phyloP scores from a whole-genome alignment of 2,888 invertebrate species.

The Lasioglossum leucozonium region DNA sequence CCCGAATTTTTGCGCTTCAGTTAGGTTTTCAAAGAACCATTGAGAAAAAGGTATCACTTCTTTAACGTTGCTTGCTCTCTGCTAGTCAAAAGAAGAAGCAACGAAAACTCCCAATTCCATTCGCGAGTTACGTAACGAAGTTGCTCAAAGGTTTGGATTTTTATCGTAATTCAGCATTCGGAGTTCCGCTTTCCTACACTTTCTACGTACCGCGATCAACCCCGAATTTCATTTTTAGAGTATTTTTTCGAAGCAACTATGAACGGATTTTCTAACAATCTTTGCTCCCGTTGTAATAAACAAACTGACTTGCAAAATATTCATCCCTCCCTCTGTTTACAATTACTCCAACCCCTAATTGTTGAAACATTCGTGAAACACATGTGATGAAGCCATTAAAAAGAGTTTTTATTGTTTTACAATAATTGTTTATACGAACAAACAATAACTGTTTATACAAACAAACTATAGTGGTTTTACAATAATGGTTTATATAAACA shows the following conservation, averaged over 20 bases:
- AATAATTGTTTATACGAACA: too few relatives aligned
- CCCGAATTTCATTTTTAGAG: background rate
- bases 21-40: background rate
- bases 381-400: background rate
- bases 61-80: background rate
- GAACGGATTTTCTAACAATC: background rate
- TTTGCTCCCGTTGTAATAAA: background rate
- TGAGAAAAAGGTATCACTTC: slow-evolving; percentile 1
- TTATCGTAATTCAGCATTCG: background rate
- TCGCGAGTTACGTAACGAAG: background rate
- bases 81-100: background rate
- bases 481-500: too few relatives aligned
- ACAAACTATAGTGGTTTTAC: too few relatives aligned
- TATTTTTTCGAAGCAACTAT: background rate
- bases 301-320: background rate
- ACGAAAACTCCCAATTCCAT: background rate
- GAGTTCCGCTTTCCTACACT: background rate
- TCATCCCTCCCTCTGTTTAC: background rate
- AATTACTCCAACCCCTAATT: background rate
- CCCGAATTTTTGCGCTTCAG: background rate
- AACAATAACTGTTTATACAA: too few relatives aligned
- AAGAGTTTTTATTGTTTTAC: background rate
- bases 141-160: background rate
- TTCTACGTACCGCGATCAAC: background rate
- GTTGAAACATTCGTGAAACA: too few relatives aligned